phyloP scores from a whole-genome alignment of 2,888 invertebrate species.

The Rotaria macrura region DNA sequence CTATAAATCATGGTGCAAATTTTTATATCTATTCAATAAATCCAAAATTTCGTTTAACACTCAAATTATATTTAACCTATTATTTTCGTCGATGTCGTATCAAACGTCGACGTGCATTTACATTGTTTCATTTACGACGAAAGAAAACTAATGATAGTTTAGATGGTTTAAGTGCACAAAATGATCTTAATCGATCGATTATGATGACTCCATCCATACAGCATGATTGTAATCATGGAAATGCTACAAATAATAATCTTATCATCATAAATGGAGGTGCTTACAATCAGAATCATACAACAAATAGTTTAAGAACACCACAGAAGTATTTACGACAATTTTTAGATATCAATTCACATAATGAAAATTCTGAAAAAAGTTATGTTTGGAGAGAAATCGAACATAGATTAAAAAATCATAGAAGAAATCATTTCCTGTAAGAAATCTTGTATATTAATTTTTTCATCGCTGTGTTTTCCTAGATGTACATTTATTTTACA shows the following conservation, averaged over 20 bases:
- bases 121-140: neutral
- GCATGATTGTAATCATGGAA: neutral
- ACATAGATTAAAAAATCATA: neutral
- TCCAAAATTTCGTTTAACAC: conserved; percentile 16
- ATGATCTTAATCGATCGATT: neutral
- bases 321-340: conserved; percentile 7
- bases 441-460: too few species aligned
- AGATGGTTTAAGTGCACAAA: conserved; percentile 7
- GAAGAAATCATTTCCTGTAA: neutral
- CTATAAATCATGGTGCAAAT: neutral
- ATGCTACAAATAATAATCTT: too few species aligned
- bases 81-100: neutral
- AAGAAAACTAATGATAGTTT: neutral
- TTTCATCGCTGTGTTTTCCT: too few species aligned
- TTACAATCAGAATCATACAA: neutral
- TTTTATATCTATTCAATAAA: conserved; percentile 18
- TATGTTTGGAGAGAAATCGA: conserved; percentile 5
- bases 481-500: too few species aligned
- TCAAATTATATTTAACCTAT: neutral
- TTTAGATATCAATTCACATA: neutral
- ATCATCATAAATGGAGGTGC: neutral
- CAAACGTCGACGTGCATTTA: conserved; percentile 2
- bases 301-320: neutral
- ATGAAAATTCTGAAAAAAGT: conserved; percentile 5
- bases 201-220: neutral